Conservation (phyloP, 2,888 invertebrate genomes). For the Calameuta filiformis region DNA sequence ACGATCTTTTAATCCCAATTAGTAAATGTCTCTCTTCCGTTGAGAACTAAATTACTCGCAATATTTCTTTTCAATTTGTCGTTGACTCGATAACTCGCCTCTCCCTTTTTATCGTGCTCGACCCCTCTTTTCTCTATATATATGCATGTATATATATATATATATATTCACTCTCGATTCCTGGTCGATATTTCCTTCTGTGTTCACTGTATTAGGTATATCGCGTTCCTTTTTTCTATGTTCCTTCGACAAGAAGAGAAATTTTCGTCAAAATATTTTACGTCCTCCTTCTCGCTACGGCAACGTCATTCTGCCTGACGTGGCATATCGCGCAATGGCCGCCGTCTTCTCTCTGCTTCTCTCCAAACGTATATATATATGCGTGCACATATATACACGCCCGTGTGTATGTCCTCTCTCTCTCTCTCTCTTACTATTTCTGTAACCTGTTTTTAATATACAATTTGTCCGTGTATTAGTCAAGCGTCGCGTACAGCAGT, state of each 20-base stretch:
- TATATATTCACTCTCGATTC: conserved; percentile 1
- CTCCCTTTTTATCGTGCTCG: background rate
- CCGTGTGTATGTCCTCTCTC: background rate
- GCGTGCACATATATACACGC: background rate
- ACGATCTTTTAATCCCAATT: background rate
- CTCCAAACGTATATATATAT: conserved; percentile 5
- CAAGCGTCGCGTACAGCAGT: background rate
- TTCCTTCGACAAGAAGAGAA: background rate
- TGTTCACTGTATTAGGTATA: background rate
- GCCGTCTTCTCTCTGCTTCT: conserved; percentile 17
- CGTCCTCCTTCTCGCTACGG: conserved; percentile 27
- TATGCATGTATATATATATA: background rate
- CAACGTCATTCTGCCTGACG: conserved; percentile 55
- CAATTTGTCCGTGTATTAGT: background rate
- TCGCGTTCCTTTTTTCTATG: conserved; percentile 24
- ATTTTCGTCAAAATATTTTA: background rate
- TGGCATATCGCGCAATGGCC: conserved; percentile 38
- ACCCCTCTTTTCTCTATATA: background rate
- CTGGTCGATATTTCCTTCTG: conserved; percentile 8
- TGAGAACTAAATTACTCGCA: background rate
- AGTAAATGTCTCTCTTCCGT: background rate
- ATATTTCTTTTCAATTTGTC: background rate
- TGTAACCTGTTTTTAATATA: background rate
- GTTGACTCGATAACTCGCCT: background rate
- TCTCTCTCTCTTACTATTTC: background rate